A percentile compares a stretch with the other conserved stretches of the same genome.
Evolutionary conservation across 92 coral and sea anemone species (phyloP).

Genomic region (Phenganax subtilis): DNA sequence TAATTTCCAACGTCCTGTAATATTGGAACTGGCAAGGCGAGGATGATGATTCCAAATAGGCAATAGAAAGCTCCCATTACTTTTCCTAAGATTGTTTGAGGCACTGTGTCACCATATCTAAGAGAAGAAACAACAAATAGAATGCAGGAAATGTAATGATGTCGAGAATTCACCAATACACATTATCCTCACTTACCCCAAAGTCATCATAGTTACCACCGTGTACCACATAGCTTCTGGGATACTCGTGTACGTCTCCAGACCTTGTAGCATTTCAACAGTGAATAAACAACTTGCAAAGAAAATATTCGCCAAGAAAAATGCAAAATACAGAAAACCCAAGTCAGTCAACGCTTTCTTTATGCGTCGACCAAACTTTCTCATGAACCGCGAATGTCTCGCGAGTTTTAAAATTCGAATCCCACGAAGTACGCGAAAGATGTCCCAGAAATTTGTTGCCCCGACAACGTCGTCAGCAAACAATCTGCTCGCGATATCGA

Average conservation of each 20-base stretch:
- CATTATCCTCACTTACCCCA: conserved; percentile 65
- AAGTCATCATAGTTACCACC: conserved; percentile 93
- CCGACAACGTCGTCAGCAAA: conserved; percentile 18
- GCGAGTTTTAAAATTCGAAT: conserved; percentile 80
- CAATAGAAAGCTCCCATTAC: conserved; percentile 22
- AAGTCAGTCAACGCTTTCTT: conserved; percentile 74
- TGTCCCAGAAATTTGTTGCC: conserved; percentile 57
- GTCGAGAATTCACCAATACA: neutral
- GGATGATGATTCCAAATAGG: conserved; percentile 20
- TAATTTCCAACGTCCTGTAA: conserved; percentile 13
- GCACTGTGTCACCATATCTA: conserved; percentile 19
- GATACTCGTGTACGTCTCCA: conserved; percentile 63
- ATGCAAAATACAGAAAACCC: conserved; percentile 81
- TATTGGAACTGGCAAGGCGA: conserved; percentile 20
- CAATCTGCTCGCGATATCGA: conserved; percentile 50
- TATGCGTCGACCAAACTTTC: conserved; percentile 72
- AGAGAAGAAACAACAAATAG: neutral
- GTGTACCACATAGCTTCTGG: conserved; percentile 98
- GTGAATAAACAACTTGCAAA: conserved; percentile 80
- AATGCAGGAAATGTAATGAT: neutral
- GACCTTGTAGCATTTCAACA: conserved; percentile 52
- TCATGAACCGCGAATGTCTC: conserved; percentile 80
- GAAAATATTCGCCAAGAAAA: conserved; percentile 66
- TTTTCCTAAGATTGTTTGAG: conserved; percentile 14
- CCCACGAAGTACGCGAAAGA: conserved; percentile 75